Percentiles rank a stretch among this genome's conserved stretches.
Evolutionary conservation across 1,140 invertebrate species (phyloP).

Genomic region (Zaprionus tsacasi): DNA sequence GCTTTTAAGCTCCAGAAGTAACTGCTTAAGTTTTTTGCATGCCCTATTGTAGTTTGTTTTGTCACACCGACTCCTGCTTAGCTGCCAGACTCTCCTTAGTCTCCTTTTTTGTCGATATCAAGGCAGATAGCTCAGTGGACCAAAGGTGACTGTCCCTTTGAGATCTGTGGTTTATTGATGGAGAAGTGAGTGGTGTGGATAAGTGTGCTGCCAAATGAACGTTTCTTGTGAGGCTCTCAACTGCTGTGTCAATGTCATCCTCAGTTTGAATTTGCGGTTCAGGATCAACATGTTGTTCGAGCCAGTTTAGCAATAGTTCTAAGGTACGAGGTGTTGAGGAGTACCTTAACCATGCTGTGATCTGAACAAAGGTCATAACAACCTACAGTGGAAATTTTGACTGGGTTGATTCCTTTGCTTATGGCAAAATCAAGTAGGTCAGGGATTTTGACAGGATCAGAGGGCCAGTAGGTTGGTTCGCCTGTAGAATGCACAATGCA

Average conservation of each 20-base stretch:
- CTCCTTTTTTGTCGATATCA: neutral
- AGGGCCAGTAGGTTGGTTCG: too few relatives aligned
- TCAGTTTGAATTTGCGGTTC: neutral
- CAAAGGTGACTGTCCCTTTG: too few relatives aligned
- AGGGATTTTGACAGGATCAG: neutral
- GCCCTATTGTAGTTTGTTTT: neutral
- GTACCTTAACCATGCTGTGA: constrained; percentile 3
- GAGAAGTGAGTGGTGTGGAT: too few relatives aligned
- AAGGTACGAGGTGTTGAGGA: neutral
- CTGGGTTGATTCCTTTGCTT: neutral
- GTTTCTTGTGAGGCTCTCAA: too few relatives aligned
- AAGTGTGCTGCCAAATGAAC: too few relatives aligned
- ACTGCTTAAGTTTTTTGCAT: constrained; percentile 2
- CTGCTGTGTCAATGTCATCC: too few relatives aligned
- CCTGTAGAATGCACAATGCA: too few relatives aligned
- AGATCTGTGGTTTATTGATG: too few relatives aligned
- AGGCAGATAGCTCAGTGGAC: too few relatives aligned
- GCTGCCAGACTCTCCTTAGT: constrained; percentile 1
- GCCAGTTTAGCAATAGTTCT: neutral
- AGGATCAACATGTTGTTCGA: neutral
- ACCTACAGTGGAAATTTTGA: neutral
- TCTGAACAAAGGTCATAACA: neutral
- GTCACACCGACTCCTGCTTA: neutral
- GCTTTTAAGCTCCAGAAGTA: neutral
- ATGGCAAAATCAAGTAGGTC: neutral